phyloP scores from a whole-genome alignment of 1,140 invertebrate species.

The Drosophila pandora region DNA sequence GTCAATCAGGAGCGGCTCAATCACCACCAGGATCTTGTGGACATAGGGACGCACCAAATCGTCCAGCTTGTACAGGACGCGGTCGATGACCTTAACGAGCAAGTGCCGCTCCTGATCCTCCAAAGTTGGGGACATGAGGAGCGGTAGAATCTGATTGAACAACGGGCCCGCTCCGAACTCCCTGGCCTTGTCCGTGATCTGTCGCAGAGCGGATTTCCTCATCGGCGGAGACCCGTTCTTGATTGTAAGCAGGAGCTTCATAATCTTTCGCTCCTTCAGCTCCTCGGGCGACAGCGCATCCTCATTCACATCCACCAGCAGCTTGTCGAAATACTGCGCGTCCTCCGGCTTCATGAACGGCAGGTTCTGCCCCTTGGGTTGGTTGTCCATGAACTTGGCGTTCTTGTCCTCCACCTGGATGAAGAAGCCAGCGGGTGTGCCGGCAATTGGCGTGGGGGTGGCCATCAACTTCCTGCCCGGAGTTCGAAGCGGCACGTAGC shows the following conservation, averaged over 20 bases:
- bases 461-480: slow-evolving; percentile 98
- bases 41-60: slow-evolving; percentile 99
- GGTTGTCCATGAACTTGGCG: slow-evolving; percentile 97
- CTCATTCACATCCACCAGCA: slow-evolving; percentile 99
- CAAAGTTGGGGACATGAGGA: slow-evolving; percentile 99
- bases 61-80: slow-evolving; percentile 99
- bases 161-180: slow-evolving; percentile 99
- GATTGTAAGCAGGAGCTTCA: slow-evolving; percentile 99
- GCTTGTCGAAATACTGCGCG: slow-evolving; percentile 99
- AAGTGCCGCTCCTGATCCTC: slow-evolving; percentile 99
- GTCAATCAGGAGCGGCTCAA: slow-evolving; percentile 99
- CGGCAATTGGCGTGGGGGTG: slow-evolving; percentile 98
- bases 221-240: slow-evolving; percentile 99
- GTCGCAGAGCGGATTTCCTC: slow-evolving; percentile 98
- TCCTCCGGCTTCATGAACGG: slow-evolving; percentile 99
- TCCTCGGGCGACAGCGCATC: slow-evolving; percentile 97
- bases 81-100: slow-evolving; percentile 99
- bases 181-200: slow-evolving; percentile 99
- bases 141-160: slow-evolving; percentile 99
- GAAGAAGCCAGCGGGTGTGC: slow-evolving; percentile 97
- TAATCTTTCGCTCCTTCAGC: slow-evolving; percentile 99
- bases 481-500: slow-evolving; percentile 98
- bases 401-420: slow-evolving; percentile 94
- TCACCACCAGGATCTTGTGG: slow-evolving; percentile 99
- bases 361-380: slow-evolving; percentile 96